Conservation (phyloP, 2,113 vertebrate genomes). For the Gallinago media region DNA sequence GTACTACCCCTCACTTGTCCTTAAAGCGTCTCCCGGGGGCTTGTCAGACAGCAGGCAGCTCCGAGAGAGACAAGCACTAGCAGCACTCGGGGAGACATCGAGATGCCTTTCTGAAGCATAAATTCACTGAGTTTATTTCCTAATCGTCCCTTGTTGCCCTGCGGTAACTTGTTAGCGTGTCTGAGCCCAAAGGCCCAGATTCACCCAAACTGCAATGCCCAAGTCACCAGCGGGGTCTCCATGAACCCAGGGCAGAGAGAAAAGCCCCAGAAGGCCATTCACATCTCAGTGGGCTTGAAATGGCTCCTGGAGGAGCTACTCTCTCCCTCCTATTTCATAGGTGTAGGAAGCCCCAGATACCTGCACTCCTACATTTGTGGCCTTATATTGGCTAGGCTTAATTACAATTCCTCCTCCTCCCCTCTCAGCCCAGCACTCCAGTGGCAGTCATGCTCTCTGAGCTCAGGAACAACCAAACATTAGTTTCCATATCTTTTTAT, state of each 20-base stretch:
- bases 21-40: neutral
- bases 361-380: neutral
- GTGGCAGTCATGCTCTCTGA: neutral
- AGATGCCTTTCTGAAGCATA: neutral
- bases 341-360: neutral
- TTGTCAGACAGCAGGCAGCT: neutral
- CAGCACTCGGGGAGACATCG: neutral
- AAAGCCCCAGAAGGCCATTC: neutral
- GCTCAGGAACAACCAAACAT: neutral
- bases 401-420: neutral
- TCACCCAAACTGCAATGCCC: rapidly evolving
- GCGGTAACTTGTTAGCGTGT: neutral
- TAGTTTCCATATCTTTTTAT: neutral
- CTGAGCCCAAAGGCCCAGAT: neutral
- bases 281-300: neutral
- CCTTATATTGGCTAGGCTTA: neutral
- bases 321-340: neutral
- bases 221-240: neutral
- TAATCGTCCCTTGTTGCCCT: neutral
- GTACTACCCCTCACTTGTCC: neutral
- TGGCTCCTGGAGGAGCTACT: neutral
- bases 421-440: neutral
- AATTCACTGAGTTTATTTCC: neutral
- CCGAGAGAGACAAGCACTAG: neutral
- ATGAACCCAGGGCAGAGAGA: neutral